These are phyloP conservation scores for Microctenopoma lineatum DNA, from an alignment of 2,797 vertebrate species.

Conservation along the genomic window DNA sequence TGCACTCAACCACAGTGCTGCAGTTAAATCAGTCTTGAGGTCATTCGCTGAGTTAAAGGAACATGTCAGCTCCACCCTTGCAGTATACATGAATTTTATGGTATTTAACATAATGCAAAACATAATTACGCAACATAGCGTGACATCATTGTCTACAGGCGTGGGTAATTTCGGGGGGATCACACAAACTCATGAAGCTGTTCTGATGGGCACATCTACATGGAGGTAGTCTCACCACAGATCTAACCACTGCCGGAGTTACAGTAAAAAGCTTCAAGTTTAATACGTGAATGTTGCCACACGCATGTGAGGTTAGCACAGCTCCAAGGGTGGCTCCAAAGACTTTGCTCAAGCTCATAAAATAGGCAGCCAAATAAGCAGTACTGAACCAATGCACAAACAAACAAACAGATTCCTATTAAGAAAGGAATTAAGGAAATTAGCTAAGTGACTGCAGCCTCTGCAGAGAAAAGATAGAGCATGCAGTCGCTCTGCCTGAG, in stretches of 20 bases:
- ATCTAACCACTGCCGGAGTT: constrained; percentile 59
- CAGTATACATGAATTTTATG: constrained; percentile 65
- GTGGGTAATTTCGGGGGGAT: constrained; percentile 57
- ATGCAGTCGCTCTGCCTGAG: constrained; percentile 52
- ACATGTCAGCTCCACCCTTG: constrained; percentile 72
- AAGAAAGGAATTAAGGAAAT: constrained; percentile 75
- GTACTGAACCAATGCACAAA: constrained; percentile 70
- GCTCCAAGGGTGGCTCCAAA: constrained; percentile 56
- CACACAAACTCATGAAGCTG: constrained; percentile 39
- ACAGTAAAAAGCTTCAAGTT: constrained; percentile 62
- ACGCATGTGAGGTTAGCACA: constrained; percentile 48
- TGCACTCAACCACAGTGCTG: constrained; percentile 28
- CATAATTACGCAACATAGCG: constrained; percentile 57
- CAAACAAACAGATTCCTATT: constrained; percentile 80
- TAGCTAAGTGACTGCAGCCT: constrained; percentile 73
- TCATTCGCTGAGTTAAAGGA: constrained; percentile 74
- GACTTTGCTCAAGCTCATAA: constrained; percentile 68
- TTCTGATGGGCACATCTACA: constrained; percentile 46
- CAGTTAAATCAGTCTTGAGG: constrained; percentile 69
- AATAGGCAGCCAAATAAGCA: constrained; percentile 75
- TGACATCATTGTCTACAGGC: constrained; percentile 70
- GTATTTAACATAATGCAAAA: constrained; percentile 70
- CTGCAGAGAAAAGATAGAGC: constrained; percentile 55
- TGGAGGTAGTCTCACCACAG: constrained; percentile 54
- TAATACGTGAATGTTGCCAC: constrained; percentile 57